Evolutionary conservation across 2,888 invertebrate genomes (phyloP).

Genomic region (Hirtodrosophila duncani): DNA sequence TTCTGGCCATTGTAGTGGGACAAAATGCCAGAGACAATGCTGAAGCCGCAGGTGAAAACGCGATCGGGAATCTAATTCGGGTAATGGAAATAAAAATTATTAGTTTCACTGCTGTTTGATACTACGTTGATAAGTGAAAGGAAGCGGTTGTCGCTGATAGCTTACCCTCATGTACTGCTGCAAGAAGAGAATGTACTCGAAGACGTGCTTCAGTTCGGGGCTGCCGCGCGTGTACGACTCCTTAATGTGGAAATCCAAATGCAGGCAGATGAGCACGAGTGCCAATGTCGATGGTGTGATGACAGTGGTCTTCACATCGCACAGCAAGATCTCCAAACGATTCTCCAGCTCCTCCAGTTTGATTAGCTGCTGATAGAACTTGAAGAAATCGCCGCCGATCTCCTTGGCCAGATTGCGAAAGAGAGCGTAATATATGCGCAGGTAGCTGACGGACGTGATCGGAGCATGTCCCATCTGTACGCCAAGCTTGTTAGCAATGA

Average conservation of each 20-base stretch:
- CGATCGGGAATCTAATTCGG: slow-evolving; percentile 83
- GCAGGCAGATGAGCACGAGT: slow-evolving; percentile 86
- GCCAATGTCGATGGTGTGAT: slow-evolving; percentile 87
- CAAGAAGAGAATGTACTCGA: slow-evolving; percentile 85
- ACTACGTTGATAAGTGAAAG: too few relatives aligned
- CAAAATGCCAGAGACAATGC: slow-evolving; percentile 82
- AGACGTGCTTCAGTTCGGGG: slow-evolving; percentile 82
- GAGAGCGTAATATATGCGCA: slow-evolving; percentile 83
- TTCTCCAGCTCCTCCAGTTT: slow-evolving; percentile 82
- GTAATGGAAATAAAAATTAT: neutral
- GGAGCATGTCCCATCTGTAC: slow-evolving; percentile 81
- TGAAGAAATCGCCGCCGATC: slow-evolving; percentile 79
- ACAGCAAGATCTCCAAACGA: slow-evolving; percentile 86
- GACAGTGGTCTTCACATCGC: slow-evolving; percentile 87
- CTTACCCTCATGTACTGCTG: slow-evolving; percentile 86
- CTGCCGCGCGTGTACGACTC: slow-evolving; percentile 78
- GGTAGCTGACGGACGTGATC: slow-evolving; percentile 84
- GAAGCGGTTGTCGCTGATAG: too few relatives aligned
- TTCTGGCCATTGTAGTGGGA: slow-evolving; percentile 86
- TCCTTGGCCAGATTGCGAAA: slow-evolving; percentile 81
- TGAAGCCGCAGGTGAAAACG: slow-evolving; percentile 82
- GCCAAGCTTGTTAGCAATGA: slow-evolving; percentile 88
- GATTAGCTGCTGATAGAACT: slow-evolving; percentile 80
- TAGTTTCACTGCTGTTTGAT: neutral
- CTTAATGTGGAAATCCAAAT: slow-evolving; percentile 81